Evolutionary conservation across 2,888 invertebrate genomes (phyloP), one percentile per base, ranked within the genome.

Genomic region (Lasioglossum calceatum): DNA sequence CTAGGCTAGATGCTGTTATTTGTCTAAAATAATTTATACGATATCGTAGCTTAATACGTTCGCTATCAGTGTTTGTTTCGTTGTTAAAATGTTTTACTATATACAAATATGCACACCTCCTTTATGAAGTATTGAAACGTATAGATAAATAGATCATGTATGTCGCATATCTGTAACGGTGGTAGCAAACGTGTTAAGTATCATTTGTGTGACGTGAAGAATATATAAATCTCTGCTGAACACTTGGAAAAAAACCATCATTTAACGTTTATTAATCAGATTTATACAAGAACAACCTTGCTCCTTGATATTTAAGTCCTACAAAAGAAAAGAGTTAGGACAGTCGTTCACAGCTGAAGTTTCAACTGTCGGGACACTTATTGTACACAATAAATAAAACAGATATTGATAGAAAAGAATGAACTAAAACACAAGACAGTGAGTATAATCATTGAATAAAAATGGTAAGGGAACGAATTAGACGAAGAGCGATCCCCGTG

Each of bases 221-320:
- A 72, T 86, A 80, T 61, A 77, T 16, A 32, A 64, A 32, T 36
- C 2, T 77, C n/a, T 14, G 44, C 44, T 16, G 72, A 27, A 44
- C 42, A 61, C 77, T 86, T 88, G 86, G 79, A 91, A 90, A 58
- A 91, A 92, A 92, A 81, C 50, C 88, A 87, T 77, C 61, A 79
- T 78, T 81, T 71, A 91, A 91, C 86, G 86, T 92, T 92, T 92
- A 92, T 92, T 92, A 81, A 80, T 84, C 81, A 79, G 85, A 87
- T 83, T 91, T 90, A 75, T 86, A 88, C 91, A 89, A 85, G 86
- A 91, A 88, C 88, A 91, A 84, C 81, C 84, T 89, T 82, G 83
- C 50, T 81, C 79, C 61, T 79, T 89, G 79, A 79, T 76, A 76
- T 79, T 54, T 39, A 36, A 27, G 32, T 61, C 27, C 61, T 84